Percentiles rank a stretch among this genome's conserved stretches.
phyloP scores from a whole-genome alignment of 1,140 invertebrate species.

The Bombus waltoni region DNA sequence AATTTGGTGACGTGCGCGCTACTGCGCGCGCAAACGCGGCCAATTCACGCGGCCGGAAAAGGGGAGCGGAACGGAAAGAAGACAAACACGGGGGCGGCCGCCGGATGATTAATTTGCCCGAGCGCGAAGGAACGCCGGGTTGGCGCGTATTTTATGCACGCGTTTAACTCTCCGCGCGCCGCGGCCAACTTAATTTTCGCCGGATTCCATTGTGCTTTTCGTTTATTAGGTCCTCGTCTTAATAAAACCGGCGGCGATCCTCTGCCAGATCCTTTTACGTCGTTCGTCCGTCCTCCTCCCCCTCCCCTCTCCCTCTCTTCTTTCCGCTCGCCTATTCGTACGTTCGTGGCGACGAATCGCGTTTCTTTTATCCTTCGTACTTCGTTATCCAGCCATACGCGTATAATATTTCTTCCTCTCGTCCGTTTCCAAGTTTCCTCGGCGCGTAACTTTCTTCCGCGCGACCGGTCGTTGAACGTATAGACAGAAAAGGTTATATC shows the following conservation, averaged over 20 bases:
- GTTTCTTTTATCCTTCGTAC: too few species aligned
- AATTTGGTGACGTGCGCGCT: slow-evolving; percentile 39
- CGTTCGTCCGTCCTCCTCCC: too few species aligned
- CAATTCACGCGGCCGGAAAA: too few species aligned
- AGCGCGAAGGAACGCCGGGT: slow-evolving; percentile 35
- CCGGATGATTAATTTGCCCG: slow-evolving; percentile 68
- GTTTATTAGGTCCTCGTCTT: slow-evolving; percentile 59
- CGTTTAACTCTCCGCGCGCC: slow-evolving; percentile 66
- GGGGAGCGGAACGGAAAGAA: slow-evolving; percentile 54
- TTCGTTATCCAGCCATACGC: accelerated
- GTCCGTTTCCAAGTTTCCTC: too few species aligned
- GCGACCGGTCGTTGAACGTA: too few species aligned
- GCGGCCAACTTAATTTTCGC: slow-evolving; percentile 73
- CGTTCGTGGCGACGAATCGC: too few species aligned
- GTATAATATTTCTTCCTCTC: neutral
- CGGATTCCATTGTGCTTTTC: slow-evolving; percentile 72
- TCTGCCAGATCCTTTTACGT: slow-evolving; percentile 11
- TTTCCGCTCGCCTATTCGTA: neutral
- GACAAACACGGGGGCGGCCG: slow-evolving; percentile 55
- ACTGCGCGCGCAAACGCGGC: neutral
- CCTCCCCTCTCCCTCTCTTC: too few species aligned
- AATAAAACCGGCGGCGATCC: slow-evolving; percentile 31
- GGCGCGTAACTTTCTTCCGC: too few species aligned
- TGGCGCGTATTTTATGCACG: slow-evolving; percentile 72
- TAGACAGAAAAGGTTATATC: too few species aligned